Percentiles rank a stretch among this genome's conserved stretches.
Evolutionary conservation across 2,113 vertebrate genomes (phyloP).

Genomic region (Phyllopteryx taeniolatus): DNA sequence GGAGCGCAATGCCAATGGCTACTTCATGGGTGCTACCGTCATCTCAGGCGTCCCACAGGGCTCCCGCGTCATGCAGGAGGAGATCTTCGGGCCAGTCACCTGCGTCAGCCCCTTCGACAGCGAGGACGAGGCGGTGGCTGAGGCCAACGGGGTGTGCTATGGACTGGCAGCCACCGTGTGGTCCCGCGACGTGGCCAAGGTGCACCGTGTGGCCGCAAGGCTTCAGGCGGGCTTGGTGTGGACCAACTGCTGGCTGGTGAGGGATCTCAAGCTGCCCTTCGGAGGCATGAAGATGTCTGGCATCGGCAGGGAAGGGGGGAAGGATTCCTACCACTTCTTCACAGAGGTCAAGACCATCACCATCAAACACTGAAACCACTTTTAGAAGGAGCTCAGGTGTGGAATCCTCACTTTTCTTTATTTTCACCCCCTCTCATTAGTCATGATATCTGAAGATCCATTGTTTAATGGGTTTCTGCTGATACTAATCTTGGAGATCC

Average conservation of each 20-base stretch:
- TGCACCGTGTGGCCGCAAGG: slow-evolving; percentile 83
- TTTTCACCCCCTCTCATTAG: background rate
- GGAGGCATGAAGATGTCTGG: slow-evolving; percentile 96
- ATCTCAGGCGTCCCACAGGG: slow-evolving; percentile 81
- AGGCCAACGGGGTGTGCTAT: slow-evolving; percentile 85
- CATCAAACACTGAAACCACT: slow-evolving; percentile 80
- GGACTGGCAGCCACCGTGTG: slow-evolving; percentile 88
- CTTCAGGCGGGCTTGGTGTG: slow-evolving; percentile 89
- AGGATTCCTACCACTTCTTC: slow-evolving; percentile 93
- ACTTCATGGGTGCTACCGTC: slow-evolving; percentile 90
- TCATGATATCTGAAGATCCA: too few relatives aligned
- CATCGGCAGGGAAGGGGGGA: slow-evolving; percentile 89
- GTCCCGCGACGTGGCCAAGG: slow-evolving; percentile 81
- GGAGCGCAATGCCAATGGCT: slow-evolving; percentile 75
- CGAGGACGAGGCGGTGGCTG: slow-evolving; percentile 86
- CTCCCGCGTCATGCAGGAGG: slow-evolving; percentile 91
- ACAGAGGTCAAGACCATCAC: slow-evolving; percentile 93
- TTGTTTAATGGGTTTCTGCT: too few relatives aligned
- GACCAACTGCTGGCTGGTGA: slow-evolving; percentile 96
- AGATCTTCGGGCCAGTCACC: slow-evolving; percentile 95
- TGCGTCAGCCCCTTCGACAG: slow-evolving; percentile 86
- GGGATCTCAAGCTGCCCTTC: slow-evolving; percentile 94
- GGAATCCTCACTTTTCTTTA: background rate
- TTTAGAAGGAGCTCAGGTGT: background rate
- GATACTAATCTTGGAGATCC: too few relatives aligned